A percentile compares a stretch with the other conserved stretches of the same genome.
phyloP scores from a whole-genome alignment of 2,888 invertebrate species.

The Erebia ligea region DNA sequence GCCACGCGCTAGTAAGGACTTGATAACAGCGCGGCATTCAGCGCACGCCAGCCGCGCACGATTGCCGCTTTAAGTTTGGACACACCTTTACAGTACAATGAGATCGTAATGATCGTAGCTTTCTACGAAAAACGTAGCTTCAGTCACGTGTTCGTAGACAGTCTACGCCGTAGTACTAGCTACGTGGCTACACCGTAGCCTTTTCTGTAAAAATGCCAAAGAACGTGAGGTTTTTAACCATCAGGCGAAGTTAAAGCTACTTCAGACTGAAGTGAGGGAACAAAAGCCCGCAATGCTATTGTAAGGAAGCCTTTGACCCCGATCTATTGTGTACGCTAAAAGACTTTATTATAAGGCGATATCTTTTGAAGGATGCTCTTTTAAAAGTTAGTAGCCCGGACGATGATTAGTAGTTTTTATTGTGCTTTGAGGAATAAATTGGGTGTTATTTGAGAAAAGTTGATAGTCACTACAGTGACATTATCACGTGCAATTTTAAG shows the following conservation, averaged over 20 bases:
- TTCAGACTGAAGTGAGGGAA: slow-evolving; percentile 46
- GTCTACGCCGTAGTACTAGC: slow-evolving; percentile 30
- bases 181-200: slow-evolving; percentile 30
- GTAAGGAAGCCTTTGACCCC: slow-evolving; percentile 51
- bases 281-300: slow-evolving; percentile 49
- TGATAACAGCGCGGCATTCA: too few relatives aligned
- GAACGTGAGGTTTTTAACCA: slow-evolving; percentile 46
- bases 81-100: too few relatives aligned
- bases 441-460: neutral
- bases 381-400: slow-evolving; percentile 35
- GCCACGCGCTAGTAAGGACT: too few relatives aligned
- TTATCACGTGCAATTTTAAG: too few relatives aligned
- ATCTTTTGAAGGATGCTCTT: slow-evolving; percentile 40
- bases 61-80: too few relatives aligned
- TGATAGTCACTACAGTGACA: too few relatives aligned
- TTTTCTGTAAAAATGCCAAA: slow-evolving; percentile 35
- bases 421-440: neutral
- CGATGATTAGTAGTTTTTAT: slow-evolving; percentile 32
- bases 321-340: slow-evolving; percentile 47
- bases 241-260: slow-evolving; percentile 46
- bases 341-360: slow-evolving; percentile 44
- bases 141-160: slow-evolving; percentile 6
- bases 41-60: too few relatives aligned
- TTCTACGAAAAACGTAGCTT: neutral
- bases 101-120: neutral